Conservation (phyloP, 2,888 invertebrate species). For the Leistus spinibarbis region DNA sequence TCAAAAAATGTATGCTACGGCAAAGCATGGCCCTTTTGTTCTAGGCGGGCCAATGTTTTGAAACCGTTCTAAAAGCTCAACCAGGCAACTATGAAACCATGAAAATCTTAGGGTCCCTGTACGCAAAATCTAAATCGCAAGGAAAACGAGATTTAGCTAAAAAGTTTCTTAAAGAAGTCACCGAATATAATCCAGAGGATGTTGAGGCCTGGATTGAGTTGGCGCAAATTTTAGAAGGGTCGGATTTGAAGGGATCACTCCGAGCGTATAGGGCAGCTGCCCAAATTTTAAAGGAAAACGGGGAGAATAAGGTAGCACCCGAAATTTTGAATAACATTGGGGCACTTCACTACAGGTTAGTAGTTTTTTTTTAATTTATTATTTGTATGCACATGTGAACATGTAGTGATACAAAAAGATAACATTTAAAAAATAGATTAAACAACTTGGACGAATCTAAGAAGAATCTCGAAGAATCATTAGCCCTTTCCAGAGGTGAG, state of each 20-base stretch:
- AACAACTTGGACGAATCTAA: constrained; percentile 87
- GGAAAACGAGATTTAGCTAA: constrained; percentile 92
- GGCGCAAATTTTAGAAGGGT: constrained; percentile 96
- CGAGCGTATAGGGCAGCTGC: constrained; percentile 94
- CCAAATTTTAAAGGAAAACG: constrained; percentile 88
- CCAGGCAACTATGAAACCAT: constrained; percentile 99
- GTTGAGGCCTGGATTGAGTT: constrained; percentile 99
- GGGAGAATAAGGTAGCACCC: constrained; percentile 92
- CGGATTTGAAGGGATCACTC: constrained; percentile 86
- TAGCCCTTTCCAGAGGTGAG: constrained; percentile 82
- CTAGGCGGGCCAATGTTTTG: constrained; percentile 96
- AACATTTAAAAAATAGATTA: constrained; percentile 67
- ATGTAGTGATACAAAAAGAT: no score
- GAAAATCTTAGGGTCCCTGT: constrained; percentile 97
- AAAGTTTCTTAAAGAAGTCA: constrained; percentile 91
- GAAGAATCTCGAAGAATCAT: constrained; percentile 82
- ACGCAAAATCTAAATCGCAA: constrained; percentile 88
- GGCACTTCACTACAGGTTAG: constrained; percentile 80
- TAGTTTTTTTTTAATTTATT: no score
- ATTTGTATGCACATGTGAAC: no score
- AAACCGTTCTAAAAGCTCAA: constrained; percentile 95
- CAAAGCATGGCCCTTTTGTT: no score
- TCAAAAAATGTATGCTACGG: no score
- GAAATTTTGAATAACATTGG: constrained; percentile 98
- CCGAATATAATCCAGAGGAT: constrained; percentile 97